Base-by-base conservation (phyloP, 2,113 vertebrate genomes). In the Elachura formosa region DNA sequence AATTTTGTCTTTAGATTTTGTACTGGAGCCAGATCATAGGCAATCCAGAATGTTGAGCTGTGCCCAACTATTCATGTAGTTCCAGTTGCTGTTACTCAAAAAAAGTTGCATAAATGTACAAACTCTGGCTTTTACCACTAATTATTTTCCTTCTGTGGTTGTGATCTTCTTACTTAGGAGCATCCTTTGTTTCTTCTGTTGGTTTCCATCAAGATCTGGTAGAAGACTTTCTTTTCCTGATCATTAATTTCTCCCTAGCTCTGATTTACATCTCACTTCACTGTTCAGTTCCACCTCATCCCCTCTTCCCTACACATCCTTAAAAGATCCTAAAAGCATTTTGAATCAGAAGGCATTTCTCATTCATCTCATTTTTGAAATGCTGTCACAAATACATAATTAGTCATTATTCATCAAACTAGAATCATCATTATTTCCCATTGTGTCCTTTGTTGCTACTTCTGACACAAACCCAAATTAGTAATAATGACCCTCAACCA, bases 1-100 rank as follows among this genome's bases (percentile, higher is more conserved):
- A 64, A 23, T 78, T 95, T 97, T 92, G 83, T 88, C 86, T 97
- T 92, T 81, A 86, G 76, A 63, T 92, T 59, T 85, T 92, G 86
- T 81, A 78, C 52, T n/a, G 22, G 86, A 89, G 89, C 73, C 80
- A 95, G 76, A 86, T 61, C 77, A 36, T 25, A 94, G 84, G 76
- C 38, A 84, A 90, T 66, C 54, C 88, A 90, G 72, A 86, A 80
- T 88, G 66, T 5, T 94, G 76, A 84, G 86, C 75, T 84, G 41
- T 71, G 83, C 38, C 55, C 55, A 89, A n/a, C 67, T 52, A 49
- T 74, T 93, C 2, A 9, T 36, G 55, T 61, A 71, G 36, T 55
- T 77, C 63, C 64, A 87, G 68, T 54, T 82, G 64, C 83, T 78
- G 26, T 67, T 92, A 41, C 83, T 92, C 84, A 12, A 59, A 81